Percentiles rank a stretch among this genome's conserved stretches.
Evolutionary conservation across 2,113 vertebrate species (phyloP).

Genomic region (Notarius quadriscutis): DNA sequence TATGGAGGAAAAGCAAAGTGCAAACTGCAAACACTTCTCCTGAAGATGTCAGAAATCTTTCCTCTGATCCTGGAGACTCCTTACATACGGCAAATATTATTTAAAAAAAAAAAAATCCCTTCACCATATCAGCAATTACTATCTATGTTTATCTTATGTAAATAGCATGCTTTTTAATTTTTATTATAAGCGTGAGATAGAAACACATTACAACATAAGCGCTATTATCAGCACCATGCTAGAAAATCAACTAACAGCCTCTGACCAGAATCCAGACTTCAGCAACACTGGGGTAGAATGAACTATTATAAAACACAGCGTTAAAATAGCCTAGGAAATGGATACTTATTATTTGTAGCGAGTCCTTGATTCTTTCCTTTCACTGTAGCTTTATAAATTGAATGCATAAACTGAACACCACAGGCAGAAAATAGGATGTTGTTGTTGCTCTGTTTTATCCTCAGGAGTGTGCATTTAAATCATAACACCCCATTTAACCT

Average conservation of each 20-base stretch:
- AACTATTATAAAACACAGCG: not conserved
- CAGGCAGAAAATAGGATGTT: constrained; percentile 34
- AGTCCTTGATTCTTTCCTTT: not conserved
- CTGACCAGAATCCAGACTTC: too few relatives aligned
- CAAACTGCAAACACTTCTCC: not conserved
- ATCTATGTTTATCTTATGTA: not conserved
- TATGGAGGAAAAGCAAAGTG: too few relatives aligned
- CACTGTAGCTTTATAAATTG: constrained; percentile 10
- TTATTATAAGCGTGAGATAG: not conserved
- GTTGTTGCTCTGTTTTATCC: constrained; percentile 42
- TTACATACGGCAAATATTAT: not conserved
- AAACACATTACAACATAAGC: not conserved
- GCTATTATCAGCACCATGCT: not conserved
- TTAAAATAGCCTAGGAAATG: not conserved
- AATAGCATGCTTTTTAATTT: not conserved
- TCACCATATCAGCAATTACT: not conserved
- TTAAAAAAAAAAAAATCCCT: too few relatives aligned
- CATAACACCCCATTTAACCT: constrained; percentile 50
- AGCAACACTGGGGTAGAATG: not conserved
- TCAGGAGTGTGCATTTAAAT: constrained; percentile 45
- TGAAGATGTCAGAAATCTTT: not conserved
- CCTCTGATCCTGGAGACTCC: too few relatives aligned
- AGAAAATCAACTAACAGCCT: not conserved
- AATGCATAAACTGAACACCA: constrained; percentile 14
- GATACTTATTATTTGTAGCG: not conserved